Conservation (phyloP, 2,888 invertebrate genomes). For the Clusia tigrina region DNA sequence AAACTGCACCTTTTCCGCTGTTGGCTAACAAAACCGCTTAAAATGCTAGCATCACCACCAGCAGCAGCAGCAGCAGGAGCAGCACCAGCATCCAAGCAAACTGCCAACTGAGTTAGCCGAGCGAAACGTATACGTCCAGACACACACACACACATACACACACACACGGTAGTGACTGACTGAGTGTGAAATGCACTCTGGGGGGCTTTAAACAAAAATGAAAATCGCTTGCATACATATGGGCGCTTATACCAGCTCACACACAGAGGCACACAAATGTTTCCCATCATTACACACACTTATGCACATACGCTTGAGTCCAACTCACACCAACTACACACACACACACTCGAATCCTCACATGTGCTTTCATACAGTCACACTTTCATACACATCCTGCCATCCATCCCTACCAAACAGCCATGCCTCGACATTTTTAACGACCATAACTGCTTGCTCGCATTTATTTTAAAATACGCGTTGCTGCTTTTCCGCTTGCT, state of each 20-base stretch:
- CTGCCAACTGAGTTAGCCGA: not conserved
- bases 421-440: conserved; percentile 56
- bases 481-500: too few species aligned
- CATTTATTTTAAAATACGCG: conserved; percentile 59
- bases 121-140: conserved; percentile 19
- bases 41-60: conserved; percentile 25
- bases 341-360: conserved; percentile 34
- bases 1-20: conserved; percentile 17
- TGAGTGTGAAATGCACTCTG: conserved; percentile 66
- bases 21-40: conserved; percentile 17
- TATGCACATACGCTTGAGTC: conserved; percentile 16
- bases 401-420: not conserved
- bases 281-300: conserved; percentile 22
- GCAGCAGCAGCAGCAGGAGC: not conserved
- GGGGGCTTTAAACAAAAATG: conserved; percentile 66
- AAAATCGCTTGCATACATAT: conserved; percentile 66
- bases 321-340: too few species aligned
- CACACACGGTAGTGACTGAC: conserved; percentile 44
- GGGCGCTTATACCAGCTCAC: conserved; percentile 60
- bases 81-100: conserved; percentile 14
- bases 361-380: conserved; percentile 49
- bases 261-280: conserved; percentile 26
- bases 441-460: conserved; percentile 51
- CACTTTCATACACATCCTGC: conserved; percentile 30
- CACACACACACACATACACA: conserved; percentile 28